Evolutionary conservation across 2,113 vertebrate genomes (phyloP), one percentile per base, ranked within the genome.

Genomic region (Takifugu flavidus): DNA sequence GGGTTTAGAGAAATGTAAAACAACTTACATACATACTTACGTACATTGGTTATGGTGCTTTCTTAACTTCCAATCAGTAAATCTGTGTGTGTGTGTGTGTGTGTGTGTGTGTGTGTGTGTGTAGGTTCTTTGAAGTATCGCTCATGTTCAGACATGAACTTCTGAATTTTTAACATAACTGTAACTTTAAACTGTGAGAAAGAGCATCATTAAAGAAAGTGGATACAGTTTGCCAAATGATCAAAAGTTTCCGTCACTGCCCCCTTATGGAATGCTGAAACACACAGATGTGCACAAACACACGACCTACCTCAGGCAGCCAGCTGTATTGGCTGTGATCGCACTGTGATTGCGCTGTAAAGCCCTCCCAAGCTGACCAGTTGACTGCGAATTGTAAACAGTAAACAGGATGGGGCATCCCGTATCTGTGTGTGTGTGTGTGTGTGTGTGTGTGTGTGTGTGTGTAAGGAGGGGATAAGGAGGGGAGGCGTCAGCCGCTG

Each of bases 391-490:
- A 88, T 65, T 70, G 79, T 82, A 82, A 89, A 89, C 66, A 87
- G 75, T 83, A 79, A 87, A 89, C 86, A 88, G 75, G 87, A 86
- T 64, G 78, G 64, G 56, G 70, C 75, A 81, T 87, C 83, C 80
- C 80, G 68, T 47, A 74, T 70, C 67, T 71, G 27, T 62, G 12
- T 44, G 56, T 61, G 59, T 51, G 58, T 49, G 39, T 14, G 44
- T 59, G 26, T 58, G 43, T 59, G 26, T 58, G 43, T 31, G 57
- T 62, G 59, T 52, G 34, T 56, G 45, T 43, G 70, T 70, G 67
- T 64, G 65, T 59, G 74, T 25, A 61, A 26, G 20, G 49, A 13
- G 42, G 13, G 45, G 14, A 14, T 47, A n/a, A 15, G 29, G 5
- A 29, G 55, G n/a, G 59, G 46, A 25, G n/a, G 62, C 46, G 34